Evolutionary conservation across 2,797 vertebrate species (phyloP).

Genomic region (Bradypodion ventrale): DNA sequence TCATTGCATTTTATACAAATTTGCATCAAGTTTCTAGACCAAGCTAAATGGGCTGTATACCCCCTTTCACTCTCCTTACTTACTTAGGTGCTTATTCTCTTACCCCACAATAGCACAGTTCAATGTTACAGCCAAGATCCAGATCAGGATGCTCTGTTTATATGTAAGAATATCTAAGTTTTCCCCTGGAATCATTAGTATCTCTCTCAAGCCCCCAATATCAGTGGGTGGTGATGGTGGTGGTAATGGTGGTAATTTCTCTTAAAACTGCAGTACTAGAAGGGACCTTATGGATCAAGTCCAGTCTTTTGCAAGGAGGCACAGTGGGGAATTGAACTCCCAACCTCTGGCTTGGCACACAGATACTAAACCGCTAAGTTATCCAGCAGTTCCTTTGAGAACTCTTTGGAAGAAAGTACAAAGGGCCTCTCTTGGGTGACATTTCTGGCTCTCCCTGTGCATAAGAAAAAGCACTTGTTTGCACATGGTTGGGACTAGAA

Average conservation of each 20-base stretch:
- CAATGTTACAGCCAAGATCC: neutral
- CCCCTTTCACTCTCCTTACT: neutral
- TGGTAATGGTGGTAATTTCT: no score
- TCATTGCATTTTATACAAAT: neutral
- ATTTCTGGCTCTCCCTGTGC: neutral
- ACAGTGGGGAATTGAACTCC: no score
- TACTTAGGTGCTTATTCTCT: no score
- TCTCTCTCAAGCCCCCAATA: neutral
- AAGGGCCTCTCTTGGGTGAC: no score
- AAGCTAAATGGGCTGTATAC: neutral
- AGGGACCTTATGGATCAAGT: no score
- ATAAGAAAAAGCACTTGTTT: neutral
- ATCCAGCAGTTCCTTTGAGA: no score
- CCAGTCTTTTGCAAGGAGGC: no score
- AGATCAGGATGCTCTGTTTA: neutral
- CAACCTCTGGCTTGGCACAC: no score
- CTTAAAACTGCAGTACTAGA: no score
- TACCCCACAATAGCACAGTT: neutral
- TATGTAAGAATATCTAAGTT: neutral
- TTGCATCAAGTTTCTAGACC: neutral
- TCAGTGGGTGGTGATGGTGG: no score
- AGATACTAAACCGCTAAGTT: no score
- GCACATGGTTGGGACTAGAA: neutral
- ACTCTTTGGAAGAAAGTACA: no score
- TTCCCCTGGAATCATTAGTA: neutral